These are phyloP conservation scores for Iselma pallidipennis DNA, from an alignment of 2,888 invertebrate genomes.

Conservation along the genomic window DNA sequence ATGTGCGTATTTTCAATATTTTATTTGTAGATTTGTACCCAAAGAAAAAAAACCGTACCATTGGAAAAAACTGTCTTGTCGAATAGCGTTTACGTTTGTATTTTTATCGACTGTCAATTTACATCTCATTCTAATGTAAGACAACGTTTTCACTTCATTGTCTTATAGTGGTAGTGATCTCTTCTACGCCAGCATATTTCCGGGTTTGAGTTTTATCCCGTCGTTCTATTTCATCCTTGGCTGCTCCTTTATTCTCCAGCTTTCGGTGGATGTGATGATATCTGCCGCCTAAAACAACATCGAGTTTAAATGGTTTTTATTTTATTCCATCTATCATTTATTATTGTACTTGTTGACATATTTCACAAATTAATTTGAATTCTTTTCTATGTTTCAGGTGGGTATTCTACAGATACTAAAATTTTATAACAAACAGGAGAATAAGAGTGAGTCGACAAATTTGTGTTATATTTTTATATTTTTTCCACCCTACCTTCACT, in stretches of 20 bases:
- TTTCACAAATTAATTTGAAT: neutral
- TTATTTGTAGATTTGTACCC: neutral
- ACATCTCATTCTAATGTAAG: constrained; percentile 38
- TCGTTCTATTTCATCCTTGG: constrained; percentile 18
- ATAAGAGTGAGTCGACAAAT: neutral
- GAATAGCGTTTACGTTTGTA: constrained; percentile 27
- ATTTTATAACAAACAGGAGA: neutral
- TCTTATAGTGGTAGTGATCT: constrained; percentile 10
- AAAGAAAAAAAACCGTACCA: neutral
- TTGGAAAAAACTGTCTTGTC: neutral
- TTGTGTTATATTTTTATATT: neutral
- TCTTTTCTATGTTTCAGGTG: constrained; percentile 13
- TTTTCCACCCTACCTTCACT: neutral
- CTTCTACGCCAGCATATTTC: constrained; percentile 12
- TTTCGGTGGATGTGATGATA: neutral
- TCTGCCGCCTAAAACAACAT: neutral
- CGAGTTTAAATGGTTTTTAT: neutral
- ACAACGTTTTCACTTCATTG: constrained; percentile 18
- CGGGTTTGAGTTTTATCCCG: constrained; percentile 10
- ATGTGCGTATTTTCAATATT: too few relatives aligned
- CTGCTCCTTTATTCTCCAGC: constrained; percentile 12
- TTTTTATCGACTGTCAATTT: constrained; percentile 43
- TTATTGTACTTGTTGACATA: constrained; percentile 8
- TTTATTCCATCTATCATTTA: constrained; percentile 3
- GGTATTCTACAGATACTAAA: neutral